These are phyloP conservation scores for Anthonomus grandis DNA, from an alignment of 1,140 invertebrate genomes.

Conservation along the genomic window DNA sequence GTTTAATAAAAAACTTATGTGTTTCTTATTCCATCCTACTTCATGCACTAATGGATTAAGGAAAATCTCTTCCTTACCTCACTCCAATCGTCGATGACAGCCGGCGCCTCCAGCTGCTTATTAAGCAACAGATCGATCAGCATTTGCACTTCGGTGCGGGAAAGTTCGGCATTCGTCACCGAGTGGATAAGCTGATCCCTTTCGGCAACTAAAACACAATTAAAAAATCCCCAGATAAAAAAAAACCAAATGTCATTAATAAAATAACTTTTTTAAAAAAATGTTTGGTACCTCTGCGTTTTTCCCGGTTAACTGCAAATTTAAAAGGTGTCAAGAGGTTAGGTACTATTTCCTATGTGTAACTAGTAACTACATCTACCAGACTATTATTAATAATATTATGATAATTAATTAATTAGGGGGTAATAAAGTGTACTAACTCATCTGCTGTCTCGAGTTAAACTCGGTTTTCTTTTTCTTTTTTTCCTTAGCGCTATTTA, in stretches of 20 bases:
- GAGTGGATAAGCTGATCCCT: constrained; percentile 61
- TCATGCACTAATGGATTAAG: too few species aligned
- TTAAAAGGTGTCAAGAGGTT: constrained; percentile 15
- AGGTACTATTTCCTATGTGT: constrained; percentile 2
- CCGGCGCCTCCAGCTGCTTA: constrained; percentile 75
- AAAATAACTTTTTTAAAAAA: constrained; percentile 1
- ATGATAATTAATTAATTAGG: background rate
- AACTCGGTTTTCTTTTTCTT: constrained; percentile 56
- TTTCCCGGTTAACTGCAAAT: constrained; percentile 20
- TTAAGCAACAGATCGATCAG: constrained; percentile 84
- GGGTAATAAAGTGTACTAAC: constrained; percentile 39
- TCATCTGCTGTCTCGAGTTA: constrained; percentile 53
- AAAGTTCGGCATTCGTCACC: constrained; percentile 74
- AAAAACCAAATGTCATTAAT: too few species aligned
- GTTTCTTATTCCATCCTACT: too few species aligned
- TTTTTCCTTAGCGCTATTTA: constrained; percentile 47
- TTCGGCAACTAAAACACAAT: constrained; percentile 54
- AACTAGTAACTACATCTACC: constrained; percentile 2
- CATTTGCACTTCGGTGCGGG: constrained; percentile 80
- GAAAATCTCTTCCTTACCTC: constrained; percentile 57
- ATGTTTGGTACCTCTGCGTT: constrained; percentile 15
- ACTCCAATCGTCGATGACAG: constrained; percentile 77
- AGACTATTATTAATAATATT: too few species aligned
- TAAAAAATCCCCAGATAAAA: too few species aligned
- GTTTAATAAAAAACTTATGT: too few species aligned